phyloP scores from a whole-genome alignment of 1,140 invertebrate species.

The Drosophila orena region DNA sequence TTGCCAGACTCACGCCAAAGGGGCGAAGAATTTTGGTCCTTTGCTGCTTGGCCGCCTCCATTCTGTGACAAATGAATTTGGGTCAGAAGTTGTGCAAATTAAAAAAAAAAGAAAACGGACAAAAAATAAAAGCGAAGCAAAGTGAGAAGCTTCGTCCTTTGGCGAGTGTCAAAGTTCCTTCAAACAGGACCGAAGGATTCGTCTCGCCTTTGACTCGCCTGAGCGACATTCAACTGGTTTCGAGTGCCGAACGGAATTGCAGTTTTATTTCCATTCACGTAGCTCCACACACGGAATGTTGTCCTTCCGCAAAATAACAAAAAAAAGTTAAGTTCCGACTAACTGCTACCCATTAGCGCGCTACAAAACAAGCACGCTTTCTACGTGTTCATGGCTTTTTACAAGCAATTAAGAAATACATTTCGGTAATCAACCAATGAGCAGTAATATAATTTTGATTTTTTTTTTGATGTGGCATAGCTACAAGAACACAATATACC shows the following conservation, averaged over 20 bases:
- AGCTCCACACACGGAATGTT: conserved; percentile 24
- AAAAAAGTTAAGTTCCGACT: conserved; percentile 5
- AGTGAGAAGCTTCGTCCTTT: too few relatives aligned
- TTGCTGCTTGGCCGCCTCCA: conserved; percentile 54
- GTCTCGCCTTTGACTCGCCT: conserved; percentile 51
- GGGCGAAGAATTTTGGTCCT: conserved; percentile 34
- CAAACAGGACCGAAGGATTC: conserved; percentile 59
- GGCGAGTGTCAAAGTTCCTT: conserved; percentile 63
- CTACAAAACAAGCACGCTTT: too few relatives aligned
- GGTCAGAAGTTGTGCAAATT: conserved; percentile 80
- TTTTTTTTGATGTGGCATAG: too few relatives aligned
- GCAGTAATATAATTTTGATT: background rate
- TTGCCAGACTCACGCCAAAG: conserved; percentile 24
- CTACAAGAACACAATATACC: conserved; percentile 16
- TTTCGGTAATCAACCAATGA: too few relatives aligned
- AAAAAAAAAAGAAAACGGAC: conserved; percentile 49
- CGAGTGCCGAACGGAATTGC: conserved; percentile 53
- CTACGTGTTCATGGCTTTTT: too few relatives aligned
- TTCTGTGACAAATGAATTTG: conserved; percentile 79
- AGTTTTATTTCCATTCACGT: conserved; percentile 75
- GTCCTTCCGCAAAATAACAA: conserved; percentile 15
- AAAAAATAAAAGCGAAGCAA: background rate
- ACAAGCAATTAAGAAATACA: too few relatives aligned
- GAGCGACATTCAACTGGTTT: conserved; percentile 74
- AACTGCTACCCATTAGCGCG: background rate